phyloP scores from a whole-genome alignment of 1,140 invertebrate genomes.

The Copidosoma floridanum region DNA sequence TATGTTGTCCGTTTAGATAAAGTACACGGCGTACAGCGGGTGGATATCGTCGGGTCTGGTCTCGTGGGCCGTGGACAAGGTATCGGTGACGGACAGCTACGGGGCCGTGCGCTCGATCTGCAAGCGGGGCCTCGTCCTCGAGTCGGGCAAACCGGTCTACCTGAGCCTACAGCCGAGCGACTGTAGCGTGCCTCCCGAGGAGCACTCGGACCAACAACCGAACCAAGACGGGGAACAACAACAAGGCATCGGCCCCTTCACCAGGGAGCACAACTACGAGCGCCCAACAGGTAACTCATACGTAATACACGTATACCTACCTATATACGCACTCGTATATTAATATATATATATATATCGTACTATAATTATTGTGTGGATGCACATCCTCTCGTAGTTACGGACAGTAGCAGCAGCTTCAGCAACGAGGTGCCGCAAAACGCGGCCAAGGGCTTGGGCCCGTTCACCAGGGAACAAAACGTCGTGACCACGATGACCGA shows the following conservation, averaged over 20 bases:
- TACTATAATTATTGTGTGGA: too few species aligned
- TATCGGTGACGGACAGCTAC: conserved; percentile 81
- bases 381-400: too few species aligned
- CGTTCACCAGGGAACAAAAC: conserved; percentile 50
- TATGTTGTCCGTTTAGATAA: conserved; percentile 59
- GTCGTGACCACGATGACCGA: conserved; percentile 12
- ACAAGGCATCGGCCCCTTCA: conserved; percentile 41
- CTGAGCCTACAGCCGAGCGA: conserved; percentile 74
- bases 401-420: too few species aligned
- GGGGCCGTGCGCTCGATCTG: conserved; percentile 80
- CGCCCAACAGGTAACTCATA: too few species aligned
- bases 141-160: conserved; percentile 69
- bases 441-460: conserved; percentile 47
- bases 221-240: conserved; percentile 22
- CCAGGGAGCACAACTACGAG: conserved; percentile 48
- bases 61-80: conserved; percentile 77
- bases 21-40: conserved; percentile 86
- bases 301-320: too few species aligned
- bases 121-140: conserved; percentile 70
- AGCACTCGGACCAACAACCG: background rate
- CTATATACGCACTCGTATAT: background rate
- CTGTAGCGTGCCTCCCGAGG: conserved; percentile 61
- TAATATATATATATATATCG: too few species aligned
- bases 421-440: conserved; percentile 27
- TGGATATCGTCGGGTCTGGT: conserved; percentile 86